Percentiles rank a stretch among this genome's conserved stretches.
Evolutionary conservation across 1,140 invertebrate species (phyloP).

Genomic region (Dufourea novaeangliae): DNA sequence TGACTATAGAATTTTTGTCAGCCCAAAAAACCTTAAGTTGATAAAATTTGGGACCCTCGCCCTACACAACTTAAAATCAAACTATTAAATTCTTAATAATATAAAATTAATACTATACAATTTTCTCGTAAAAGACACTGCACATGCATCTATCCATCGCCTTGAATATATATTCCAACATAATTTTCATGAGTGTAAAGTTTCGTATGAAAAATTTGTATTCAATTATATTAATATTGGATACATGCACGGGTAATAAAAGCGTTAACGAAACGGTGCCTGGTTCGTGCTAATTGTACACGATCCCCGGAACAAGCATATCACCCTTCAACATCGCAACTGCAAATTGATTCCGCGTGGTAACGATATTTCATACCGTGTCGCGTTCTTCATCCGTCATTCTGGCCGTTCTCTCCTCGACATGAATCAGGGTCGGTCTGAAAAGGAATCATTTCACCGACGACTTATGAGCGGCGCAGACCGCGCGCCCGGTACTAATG

Average conservation of each 20-base stretch:
- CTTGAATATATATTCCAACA: too few species aligned
- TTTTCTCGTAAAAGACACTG: too few species aligned
- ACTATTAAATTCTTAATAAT: too few species aligned
- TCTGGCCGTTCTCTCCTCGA: constrained; percentile 30
- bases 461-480: constrained; percentile 45
- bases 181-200: too few species aligned
- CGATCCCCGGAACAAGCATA: constrained; percentile 36
- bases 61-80: too few species aligned
- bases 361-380: constrained; percentile 46
- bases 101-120: too few species aligned
- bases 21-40: too few species aligned
- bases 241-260: neutral
- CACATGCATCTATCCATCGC: too few species aligned
- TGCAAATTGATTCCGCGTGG: constrained; percentile 41
- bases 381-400: constrained; percentile 51
- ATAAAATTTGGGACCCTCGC: too few species aligned
- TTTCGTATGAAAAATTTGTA: neutral
- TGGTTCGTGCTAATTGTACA: neutral
- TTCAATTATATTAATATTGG: neutral
- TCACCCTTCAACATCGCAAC: constrained; percentile 10
- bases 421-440: constrained; percentile 39
- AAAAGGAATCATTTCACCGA: constrained; percentile 41
- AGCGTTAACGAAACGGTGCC: neutral
- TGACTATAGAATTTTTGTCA: too few species aligned
- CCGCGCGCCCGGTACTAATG: constrained; percentile 45